phyloP scores from a whole-genome alignment of 2,797 vertebrate genomes.

The Phyllotis vaccarum region DNA sequence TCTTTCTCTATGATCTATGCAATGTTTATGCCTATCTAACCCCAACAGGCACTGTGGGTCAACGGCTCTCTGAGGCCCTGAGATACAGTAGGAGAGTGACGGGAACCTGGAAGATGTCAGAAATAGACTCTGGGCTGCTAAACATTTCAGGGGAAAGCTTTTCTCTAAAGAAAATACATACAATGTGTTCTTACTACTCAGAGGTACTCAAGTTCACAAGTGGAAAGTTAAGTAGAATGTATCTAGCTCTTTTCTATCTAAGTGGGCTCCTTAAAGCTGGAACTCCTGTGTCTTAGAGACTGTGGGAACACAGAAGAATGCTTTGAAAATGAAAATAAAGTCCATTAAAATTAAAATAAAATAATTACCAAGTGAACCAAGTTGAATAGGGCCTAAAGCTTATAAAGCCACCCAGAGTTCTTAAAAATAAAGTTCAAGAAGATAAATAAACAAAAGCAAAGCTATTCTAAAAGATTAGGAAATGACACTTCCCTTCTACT shows the following conservation, averaged over 20 bases:
- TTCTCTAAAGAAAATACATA: constrained; percentile 71
- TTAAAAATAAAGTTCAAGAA: constrained; percentile 71
- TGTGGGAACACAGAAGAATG: constrained; percentile 60
- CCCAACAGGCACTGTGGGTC: constrained; percentile 84
- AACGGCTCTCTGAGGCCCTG: constrained; percentile 81
- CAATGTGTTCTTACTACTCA: constrained; percentile 61
- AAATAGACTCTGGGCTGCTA: constrained; percentile 76
- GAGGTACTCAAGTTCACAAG: constrained; percentile 62
- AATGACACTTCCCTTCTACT: constrained; percentile 54
- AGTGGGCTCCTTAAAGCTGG: constrained; percentile 32
- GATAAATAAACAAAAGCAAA: constrained; percentile 27
- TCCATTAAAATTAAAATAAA: constrained; percentile 62
- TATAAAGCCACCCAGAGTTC: constrained; percentile 49
- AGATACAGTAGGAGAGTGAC: constrained; percentile 83
- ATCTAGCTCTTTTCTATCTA: constrained; percentile 53
- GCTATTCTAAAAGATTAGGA: constrained; percentile 45
- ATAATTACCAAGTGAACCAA: constrained; percentile 31
- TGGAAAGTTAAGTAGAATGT: constrained; percentile 75
- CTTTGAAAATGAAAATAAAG: constrained; percentile 41
- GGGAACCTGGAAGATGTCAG: constrained; percentile 82
- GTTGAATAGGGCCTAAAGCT: constrained; percentile 33
- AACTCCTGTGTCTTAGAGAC: background rate
- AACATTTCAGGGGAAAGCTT: constrained; percentile 77
- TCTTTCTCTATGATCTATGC: constrained; percentile 84
- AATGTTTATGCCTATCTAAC: constrained; percentile 86